Evolutionary conservation across 2,888 invertebrate genomes (phyloP).

Genomic region (Meiosimyza decipiens): DNA sequence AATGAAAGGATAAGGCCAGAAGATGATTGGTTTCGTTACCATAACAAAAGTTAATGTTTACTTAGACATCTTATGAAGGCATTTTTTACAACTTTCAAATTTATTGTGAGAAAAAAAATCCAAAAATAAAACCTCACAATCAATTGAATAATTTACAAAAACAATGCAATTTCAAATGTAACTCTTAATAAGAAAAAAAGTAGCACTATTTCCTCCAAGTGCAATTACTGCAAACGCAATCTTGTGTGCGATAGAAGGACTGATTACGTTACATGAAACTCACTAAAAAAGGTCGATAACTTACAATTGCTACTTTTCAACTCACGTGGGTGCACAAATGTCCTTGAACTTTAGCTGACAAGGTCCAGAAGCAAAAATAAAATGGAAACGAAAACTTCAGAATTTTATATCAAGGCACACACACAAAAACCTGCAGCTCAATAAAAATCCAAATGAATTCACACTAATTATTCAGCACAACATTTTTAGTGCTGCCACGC

Average conservation of each 20-base stretch:
- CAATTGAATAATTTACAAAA: too few relatives aligned
- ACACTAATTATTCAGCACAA: conserved; percentile 25
- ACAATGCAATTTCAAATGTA: too few relatives aligned
- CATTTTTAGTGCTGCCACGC: not conserved
- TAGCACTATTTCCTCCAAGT: too few relatives aligned
- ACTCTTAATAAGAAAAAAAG: too few relatives aligned
- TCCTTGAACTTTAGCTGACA: conserved; percentile 23
- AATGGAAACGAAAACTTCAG: not conserved
- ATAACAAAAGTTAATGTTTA: too few relatives aligned
- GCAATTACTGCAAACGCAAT: too few relatives aligned
- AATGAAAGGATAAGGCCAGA: too few relatives aligned
- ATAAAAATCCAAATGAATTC: conserved; percentile 13
- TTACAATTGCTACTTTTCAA: not conserved
- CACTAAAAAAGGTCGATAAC: not conserved
- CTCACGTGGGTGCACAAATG: conserved; percentile 12
- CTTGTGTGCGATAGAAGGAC: not conserved
- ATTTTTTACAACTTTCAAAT: too few relatives aligned
- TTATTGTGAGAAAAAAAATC: too few relatives aligned
- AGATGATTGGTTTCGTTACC: too few relatives aligned
- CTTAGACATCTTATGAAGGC: too few relatives aligned
- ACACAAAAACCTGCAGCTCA: not conserved
- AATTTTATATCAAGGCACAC: not conserved
- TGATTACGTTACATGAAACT: not conserved
- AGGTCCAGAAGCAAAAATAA: not conserved
- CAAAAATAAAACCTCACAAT: too few relatives aligned